Base-by-base conservation (phyloP, 2,888 invertebrate species). In the Anthophora plumipes region DNA sequence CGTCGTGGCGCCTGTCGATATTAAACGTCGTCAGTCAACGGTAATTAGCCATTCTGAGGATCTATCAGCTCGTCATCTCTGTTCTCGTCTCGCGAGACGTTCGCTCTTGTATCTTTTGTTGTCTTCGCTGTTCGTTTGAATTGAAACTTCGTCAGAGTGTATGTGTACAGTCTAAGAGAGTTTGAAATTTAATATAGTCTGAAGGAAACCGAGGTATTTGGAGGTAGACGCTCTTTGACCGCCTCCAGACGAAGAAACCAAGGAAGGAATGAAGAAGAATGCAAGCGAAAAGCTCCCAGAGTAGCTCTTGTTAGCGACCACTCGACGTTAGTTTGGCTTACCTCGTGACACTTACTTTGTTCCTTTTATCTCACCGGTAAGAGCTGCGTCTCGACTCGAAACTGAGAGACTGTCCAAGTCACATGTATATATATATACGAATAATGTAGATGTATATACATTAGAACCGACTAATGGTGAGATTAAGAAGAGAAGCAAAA, bases 291-390 rank as follows among this genome's bases (percentile, higher is more conserved):
- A 69, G 66, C 77, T 57, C 61, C 31, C 31, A 31, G 31, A 41
- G 73, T 50, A 61, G 73, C 81, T 83, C 86, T 86, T 87, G 86
- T 87, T 87, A 82, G 83, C 68, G 55, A 77, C 41, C 80, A 83
- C 86, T 87, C 85, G 79, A 77, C 79, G 80, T 74, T 70, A 68
- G 82, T 25, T 73, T 59, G 70, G 67, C 50, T 57, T 67, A 57
- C 70, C 43, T 20, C 57, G 69, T 20, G 61, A 68, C 72, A 73
- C 81, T 75, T 55, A 25, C 63, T 68, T 64, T 66, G 48, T 69
- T 55, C 54, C 76, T 82, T 81, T 82, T 72, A 66, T 77, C 71
- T 70, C 5, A 9, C 20, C 14, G 31, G 11, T 14, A 39, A 73
- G 61, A 64, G 69, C 20, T 78, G 60, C 31, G 72, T 41, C 37